Evolutionary conservation across 2,888 invertebrate genomes (phyloP).

Genomic region (Tetragonisca angustula): DNA sequence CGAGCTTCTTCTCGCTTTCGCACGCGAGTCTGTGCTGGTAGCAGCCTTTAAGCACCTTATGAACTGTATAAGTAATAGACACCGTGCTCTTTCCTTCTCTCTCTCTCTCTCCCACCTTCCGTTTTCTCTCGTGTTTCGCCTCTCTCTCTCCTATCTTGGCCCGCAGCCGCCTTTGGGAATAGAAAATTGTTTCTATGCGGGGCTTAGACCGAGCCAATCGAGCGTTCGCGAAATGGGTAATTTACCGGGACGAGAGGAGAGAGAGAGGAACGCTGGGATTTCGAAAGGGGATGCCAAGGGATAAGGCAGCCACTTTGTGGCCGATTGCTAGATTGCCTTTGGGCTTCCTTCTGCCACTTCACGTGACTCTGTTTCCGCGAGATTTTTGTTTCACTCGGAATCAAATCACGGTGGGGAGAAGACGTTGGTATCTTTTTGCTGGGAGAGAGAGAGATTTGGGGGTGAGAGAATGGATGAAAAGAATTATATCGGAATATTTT

Average conservation of each 20-base stretch:
- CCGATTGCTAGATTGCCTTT: not conserved
- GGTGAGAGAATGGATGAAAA: not conserved
- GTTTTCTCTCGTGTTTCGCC: not conserved
- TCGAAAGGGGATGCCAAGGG: not conserved
- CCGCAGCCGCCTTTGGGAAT: not conserved
- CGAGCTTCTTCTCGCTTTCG: conserved; percentile 35
- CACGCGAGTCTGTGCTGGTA: not conserved
- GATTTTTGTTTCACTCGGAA: not conserved
- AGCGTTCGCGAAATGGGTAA: not conserved
- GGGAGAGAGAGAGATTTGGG: too few species aligned
- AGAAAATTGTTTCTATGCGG: conserved; percentile 11
- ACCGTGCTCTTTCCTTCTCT: not conserved
- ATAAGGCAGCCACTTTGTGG: not conserved
- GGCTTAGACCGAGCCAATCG: not conserved
- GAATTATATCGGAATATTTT: too few species aligned
- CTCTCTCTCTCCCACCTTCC: not conserved
- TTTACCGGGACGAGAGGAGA: not conserved
- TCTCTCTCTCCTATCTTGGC: conserved; percentile 38
- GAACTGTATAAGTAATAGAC: conserved; percentile 39
- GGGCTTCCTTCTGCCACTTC: not conserved
- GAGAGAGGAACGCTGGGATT: not conserved
- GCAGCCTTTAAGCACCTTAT: conserved; percentile 36
- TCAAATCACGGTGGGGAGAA: not conserved
- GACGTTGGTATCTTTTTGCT: not conserved
- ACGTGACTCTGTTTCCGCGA: not conserved